Conservation (phyloP, 2,888 invertebrate genomes). For the Hemicrepidius hirtus region DNA sequence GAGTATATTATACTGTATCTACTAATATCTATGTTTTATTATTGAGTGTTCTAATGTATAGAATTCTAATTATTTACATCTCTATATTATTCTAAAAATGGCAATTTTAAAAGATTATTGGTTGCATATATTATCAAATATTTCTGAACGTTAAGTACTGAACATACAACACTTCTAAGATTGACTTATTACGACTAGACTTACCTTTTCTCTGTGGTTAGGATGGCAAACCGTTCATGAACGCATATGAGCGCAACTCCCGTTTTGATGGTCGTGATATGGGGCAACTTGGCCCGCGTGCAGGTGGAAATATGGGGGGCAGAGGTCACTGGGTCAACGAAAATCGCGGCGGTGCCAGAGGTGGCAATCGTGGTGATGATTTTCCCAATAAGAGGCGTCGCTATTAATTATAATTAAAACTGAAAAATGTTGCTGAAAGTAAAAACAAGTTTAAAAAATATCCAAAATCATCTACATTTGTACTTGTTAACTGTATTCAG, state of each 20-base stretch:
- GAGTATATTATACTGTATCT: too few relatives aligned
- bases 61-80: too few relatives aligned
- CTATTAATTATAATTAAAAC: slow-evolving; percentile 53
- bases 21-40: too few relatives aligned
- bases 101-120: too few relatives aligned
- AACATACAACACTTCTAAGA: slow-evolving; percentile 29
- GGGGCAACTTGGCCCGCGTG: slow-evolving; percentile 48
- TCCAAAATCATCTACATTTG: neutral
- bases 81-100: too few relatives aligned
- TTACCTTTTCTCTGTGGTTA: slow-evolving; percentile 46
- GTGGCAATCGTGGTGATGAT: slow-evolving; percentile 53
- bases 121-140: too few relatives aligned
- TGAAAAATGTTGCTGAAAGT: neutral
- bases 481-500: neutral
- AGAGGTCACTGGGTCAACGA: slow-evolving; percentile 61
- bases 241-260: slow-evolving; percentile 54
- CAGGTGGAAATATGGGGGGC: slow-evolving; percentile 56
- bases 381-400: slow-evolving; percentile 62
- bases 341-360: slow-evolving; percentile 57
- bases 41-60: too few relatives aligned
- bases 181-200: slow-evolving; percentile 44
- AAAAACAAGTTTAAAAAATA: neutral
- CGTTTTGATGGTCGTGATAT: slow-evolving; percentile 54
- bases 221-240: slow-evolving; percentile 57
- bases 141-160: slow-evolving; percentile 1